Evolutionary conservation across 2,888 invertebrate genomes (phyloP).

Genomic region (Cerceris ruficornis): DNA sequence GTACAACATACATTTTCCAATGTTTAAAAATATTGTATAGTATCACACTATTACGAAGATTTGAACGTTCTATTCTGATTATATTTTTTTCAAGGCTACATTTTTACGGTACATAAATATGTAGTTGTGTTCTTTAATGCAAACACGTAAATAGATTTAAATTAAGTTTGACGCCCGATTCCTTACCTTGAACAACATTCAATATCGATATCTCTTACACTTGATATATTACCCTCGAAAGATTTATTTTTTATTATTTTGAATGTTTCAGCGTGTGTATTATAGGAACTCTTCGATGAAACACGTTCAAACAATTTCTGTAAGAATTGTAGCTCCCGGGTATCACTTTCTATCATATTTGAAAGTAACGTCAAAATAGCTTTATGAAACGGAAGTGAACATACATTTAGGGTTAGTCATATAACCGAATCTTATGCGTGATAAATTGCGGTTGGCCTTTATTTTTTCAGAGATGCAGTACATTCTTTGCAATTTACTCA

Average conservation of each 20-base stretch:
- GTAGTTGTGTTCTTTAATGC: too few relatives aligned
- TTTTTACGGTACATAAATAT: not conserved
- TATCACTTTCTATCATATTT: slow-evolving; percentile 14
- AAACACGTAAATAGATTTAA: not conserved
- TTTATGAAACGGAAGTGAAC: too few relatives aligned
- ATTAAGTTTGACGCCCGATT: not conserved
- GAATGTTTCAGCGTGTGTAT: slow-evolving; percentile 24
- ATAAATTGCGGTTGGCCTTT: too few relatives aligned
- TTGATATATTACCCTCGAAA: slow-evolving; percentile 14
- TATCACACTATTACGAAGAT: slow-evolving; percentile 11
- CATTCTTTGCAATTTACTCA: too few relatives aligned
- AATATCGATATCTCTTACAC: not conserved
- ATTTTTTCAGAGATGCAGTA: too few relatives aligned
- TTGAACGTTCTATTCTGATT: slow-evolving; percentile 4
- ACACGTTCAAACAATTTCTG: slow-evolving; percentile 45
- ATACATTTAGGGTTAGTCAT: too few relatives aligned
- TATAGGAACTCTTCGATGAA: slow-evolving; percentile 13
- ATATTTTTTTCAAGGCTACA: not conserved
- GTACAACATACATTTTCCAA: slow-evolving; percentile 57
- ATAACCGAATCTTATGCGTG: too few relatives aligned
- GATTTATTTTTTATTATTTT: slow-evolving; percentile 24
- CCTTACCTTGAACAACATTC: slow-evolving; percentile 28
- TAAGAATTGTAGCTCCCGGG: slow-evolving; percentile 33
- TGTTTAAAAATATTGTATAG: slow-evolving; percentile 39
- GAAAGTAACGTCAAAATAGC: too few relatives aligned